Evolutionary conservation across 2,797 vertebrate genomes (phyloP).

Genomic region (Acridotheres tristis): DNA sequence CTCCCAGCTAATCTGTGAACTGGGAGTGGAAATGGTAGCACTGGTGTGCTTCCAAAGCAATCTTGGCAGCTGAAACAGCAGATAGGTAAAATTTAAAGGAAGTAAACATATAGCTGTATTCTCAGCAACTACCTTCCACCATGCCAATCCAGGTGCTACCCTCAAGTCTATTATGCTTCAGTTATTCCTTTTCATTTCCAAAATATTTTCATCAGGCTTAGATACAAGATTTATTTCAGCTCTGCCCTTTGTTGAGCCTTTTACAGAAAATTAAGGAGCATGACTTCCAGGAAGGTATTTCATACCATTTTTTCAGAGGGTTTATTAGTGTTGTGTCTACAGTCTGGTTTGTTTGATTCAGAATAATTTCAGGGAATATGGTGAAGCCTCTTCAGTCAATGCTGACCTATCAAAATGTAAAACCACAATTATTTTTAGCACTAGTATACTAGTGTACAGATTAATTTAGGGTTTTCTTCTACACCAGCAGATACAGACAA

Average conservation of each 20-base stretch:
- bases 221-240: not conserved
- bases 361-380: not conserved
- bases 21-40: not conserved
- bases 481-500: not conserved
- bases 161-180: not conserved
- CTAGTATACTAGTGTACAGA: not conserved
- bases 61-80: not conserved
- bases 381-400: not conserved
- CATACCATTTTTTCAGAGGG: not conserved
- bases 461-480: slow-evolving; percentile 27
- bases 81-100: not conserved
- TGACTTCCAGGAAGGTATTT: slow-evolving; percentile 8
- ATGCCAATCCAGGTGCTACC: not conserved
- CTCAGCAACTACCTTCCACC: not conserved
- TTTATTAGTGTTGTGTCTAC: not conserved
- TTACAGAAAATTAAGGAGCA: slow-evolving; percentile 9
- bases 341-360: not conserved
- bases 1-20: not conserved
- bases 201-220: not conserved
- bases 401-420: slow-evolving; percentile 9
- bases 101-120: not conserved
- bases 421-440: not conserved
- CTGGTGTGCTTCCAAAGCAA: not conserved
- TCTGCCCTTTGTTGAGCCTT: not conserved
- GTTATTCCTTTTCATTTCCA: not conserved